Base-by-base conservation (phyloP, 2,888 invertebrate genomes). In the Parthenolecanium corni region DNA sequence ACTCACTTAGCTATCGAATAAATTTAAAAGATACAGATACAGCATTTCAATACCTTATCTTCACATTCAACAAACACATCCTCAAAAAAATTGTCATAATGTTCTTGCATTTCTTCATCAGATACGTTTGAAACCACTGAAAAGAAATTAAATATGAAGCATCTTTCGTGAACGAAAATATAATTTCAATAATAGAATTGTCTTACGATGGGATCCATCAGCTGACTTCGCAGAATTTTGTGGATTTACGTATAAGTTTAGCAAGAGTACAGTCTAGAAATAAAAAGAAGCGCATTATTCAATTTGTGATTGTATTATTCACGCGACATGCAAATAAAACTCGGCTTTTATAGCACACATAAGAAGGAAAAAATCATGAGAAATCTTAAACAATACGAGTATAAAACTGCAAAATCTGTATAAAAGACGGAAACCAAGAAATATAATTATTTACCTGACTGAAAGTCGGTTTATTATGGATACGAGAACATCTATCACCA, bases 71-170 rank as follows among this genome's bases (percentile, higher is more conserved):
- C 92, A 78, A 97, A 98, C 1, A 98, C 95, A 77, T 98, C 97
- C 77, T 98, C 97, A 75, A 97, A 98, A 77, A 98, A 97, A 72
- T 97, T 96, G 73, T 98, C 97, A 75, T 96, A 98, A 79, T 97
- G 96, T 75, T 95, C 92, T 75, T 98, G 97, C 86, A 96, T 94
- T 76, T 97, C 96, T 74, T 94, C 93, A 73, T 96, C 96, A 1
- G 92, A 92, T 1, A 93, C 91, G 77, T 91, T 91, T 51, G 91
- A 89, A 65, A 91, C 89, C 79, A 89, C 85, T 87, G 73, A 68
- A 38, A 12, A 14, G 42, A 2, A 25, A 31, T 31, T 31, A 31
- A 31, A 31, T 4, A 31, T 6, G 31, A 31, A n/a, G n/a, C n/a
- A n/a, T 31, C 5, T 31, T 31, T 6, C 31, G 31, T 31, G 9